These are phyloP conservation scores for Falcaria lacertinaria DNA, from an alignment of 2,888 invertebrate genomes.

Conservation along the genomic window DNA sequence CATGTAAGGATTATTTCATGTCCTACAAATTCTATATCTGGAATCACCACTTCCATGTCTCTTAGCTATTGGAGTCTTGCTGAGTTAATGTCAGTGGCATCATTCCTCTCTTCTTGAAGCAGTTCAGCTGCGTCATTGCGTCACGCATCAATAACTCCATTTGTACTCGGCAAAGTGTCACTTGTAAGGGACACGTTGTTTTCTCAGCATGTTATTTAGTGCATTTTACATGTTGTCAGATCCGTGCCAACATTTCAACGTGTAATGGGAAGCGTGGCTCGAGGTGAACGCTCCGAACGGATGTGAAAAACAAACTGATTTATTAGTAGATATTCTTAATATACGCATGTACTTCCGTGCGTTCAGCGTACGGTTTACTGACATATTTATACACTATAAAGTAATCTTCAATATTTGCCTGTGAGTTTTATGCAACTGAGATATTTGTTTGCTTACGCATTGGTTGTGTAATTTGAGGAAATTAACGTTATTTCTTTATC, in stretches of 20 bases:
- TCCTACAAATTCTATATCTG: too few species aligned
- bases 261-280: neutral
- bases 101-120: too few species aligned
- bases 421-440: neutral
- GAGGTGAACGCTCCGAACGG: slow-evolving; percentile 9
- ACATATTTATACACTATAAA: neutral
- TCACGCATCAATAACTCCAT: too few species aligned
- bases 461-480: too few species aligned
- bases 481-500: too few species aligned
- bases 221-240: neutral
- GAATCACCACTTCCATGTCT: too few species aligned
- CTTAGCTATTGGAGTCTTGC: too few species aligned
- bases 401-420: neutral
- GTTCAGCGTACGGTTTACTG: neutral
- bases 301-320: slow-evolving; percentile 10
- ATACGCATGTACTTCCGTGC: neutral
- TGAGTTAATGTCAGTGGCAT: too few species aligned
- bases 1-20: too few species aligned
- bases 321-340: slow-evolving; percentile 2
- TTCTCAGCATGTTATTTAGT: neutral
- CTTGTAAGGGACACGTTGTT: neutral
- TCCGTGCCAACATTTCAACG: neutral
- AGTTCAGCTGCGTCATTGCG: too few species aligned
- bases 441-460: too few species aligned
- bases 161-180: neutral